Conservation (phyloP, 2,888 invertebrate genomes). For the Dorcus parallelipipedus region DNA sequence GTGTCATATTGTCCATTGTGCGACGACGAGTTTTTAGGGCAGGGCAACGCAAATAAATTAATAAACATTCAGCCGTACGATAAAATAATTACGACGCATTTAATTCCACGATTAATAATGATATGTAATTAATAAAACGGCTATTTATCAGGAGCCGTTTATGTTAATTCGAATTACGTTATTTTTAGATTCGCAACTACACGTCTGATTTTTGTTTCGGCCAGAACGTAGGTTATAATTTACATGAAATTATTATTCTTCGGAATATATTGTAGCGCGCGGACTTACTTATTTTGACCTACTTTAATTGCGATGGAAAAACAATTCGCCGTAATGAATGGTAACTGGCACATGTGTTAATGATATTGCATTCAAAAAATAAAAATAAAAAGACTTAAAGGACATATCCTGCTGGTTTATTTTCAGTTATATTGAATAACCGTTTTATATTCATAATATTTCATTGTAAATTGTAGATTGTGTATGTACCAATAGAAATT, state of each 20-base stretch:
- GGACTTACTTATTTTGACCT: not conserved
- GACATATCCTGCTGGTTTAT: no score
- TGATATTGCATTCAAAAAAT: no score
- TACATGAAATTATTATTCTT: conserved; percentile 3
- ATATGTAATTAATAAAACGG: conserved; percentile 9
- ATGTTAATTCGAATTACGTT: conserved; percentile 5
- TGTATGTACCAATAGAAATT: no score
- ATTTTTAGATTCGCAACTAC: conserved; percentile 4
- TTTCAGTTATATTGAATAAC: no score
- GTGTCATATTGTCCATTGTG: no score
- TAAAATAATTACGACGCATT: conserved; percentile 3
- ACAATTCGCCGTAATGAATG: no score
- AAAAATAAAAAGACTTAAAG: no score
- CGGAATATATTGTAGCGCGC: not conserved
- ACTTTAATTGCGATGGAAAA: not conserved
- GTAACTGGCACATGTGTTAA: no score
- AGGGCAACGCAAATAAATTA: not conserved
- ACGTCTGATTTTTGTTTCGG: not conserved
- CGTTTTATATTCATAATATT: no score
- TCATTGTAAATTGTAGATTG: no score
- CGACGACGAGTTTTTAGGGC: not conserved
- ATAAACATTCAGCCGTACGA: not conserved
- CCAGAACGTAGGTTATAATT: not conserved
- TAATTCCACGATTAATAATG: conserved; percentile 4
- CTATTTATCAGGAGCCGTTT: conserved; percentile 13